Base-by-base conservation (phyloP, 1,140 invertebrate species). In the Aphelinus atriplicis region DNA sequence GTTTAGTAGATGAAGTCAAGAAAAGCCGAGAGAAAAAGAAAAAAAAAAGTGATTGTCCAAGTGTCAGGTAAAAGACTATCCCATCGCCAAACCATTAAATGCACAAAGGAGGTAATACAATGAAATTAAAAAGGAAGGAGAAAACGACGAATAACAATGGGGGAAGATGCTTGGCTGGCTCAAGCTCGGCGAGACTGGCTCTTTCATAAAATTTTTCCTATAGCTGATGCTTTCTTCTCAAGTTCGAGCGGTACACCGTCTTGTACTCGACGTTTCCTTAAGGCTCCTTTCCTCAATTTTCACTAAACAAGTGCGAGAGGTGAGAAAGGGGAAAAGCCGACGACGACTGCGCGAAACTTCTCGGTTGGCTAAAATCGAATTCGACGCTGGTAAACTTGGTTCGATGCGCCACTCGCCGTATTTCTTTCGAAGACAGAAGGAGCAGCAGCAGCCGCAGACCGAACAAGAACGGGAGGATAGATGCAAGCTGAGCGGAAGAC, bases 381-480 rank as follows among this genome's bases (percentile, higher is more conserved):
- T 71, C 51, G 61, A 71, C 61, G 70, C 51, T 50, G 60, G 58
- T 71, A 62, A 71, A 71, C 46, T 63, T 71, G 26, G 45, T 69
- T 69, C 68, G 55, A 46, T 42, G 65, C 26, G 53, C 48, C 10
- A 3, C 2, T 45, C 26, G 26, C 26, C 26, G 26, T 26, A 26
- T 26, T 26, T 26, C 26, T 26, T 26, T 26, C 48, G 50, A 46
- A 56, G 66, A 50, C 1, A 64, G 61, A 10, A 42, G 55, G 55
- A 70, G 53, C 53, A 62, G 63, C 69, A 61, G 63, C 9, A 42
- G 69, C 51, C 48, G 50, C 56, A 6, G 53, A 47, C 55, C 26
- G 47, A 68, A 57, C 3, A 68, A 68, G 53, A 56, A 47, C 7
- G 53, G 53, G 45, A 56, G 50, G 45, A 47, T 3, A 68, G n/a